Percentiles rank a stretch among this genome's conserved stretches.
These are phyloP conservation scores for Eurystomus glaucurus DNA, from an alignment of 2,797 vertebrate genomes.

Conservation along the genomic window DNA sequence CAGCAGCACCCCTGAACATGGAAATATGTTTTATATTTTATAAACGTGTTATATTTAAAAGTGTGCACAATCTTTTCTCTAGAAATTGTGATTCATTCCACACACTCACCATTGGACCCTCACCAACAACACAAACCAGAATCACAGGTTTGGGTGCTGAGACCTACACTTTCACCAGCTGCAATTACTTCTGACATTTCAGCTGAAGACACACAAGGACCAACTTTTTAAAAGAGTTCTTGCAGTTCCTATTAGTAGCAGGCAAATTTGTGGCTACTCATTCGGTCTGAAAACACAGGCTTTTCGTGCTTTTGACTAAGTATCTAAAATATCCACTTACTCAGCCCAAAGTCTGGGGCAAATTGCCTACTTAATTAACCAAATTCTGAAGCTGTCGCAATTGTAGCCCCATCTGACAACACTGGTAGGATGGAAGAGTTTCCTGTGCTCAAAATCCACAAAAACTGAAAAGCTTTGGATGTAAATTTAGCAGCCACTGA, in stretches of 20 bases:
- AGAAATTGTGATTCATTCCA: background rate
- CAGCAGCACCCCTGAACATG: accelerated
- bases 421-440: background rate
- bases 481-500: background rate
- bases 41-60: background rate
- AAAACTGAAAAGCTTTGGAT: background rate
- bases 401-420: background rate
- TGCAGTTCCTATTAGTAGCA: background rate
- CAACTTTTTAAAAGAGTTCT: background rate
- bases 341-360: background rate
- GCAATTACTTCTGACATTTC: background rate
- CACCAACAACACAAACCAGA: background rate
- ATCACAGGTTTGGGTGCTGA: background rate
- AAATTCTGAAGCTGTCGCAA: background rate
- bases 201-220: background rate
- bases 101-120: background rate
- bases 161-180: background rate
- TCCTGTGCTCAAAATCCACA: background rate
- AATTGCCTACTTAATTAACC: background rate
- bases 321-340: background rate
- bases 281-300: background rate
- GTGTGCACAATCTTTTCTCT: background rate
- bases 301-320: background rate
- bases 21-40: background rate
- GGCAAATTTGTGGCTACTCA: background rate